A percentile compares a stretch with the other conserved stretches of the same genome.
Evolutionary conservation across 2,888 invertebrate genomes (phyloP).

Genomic region (Parochlus steinenii): DNA sequence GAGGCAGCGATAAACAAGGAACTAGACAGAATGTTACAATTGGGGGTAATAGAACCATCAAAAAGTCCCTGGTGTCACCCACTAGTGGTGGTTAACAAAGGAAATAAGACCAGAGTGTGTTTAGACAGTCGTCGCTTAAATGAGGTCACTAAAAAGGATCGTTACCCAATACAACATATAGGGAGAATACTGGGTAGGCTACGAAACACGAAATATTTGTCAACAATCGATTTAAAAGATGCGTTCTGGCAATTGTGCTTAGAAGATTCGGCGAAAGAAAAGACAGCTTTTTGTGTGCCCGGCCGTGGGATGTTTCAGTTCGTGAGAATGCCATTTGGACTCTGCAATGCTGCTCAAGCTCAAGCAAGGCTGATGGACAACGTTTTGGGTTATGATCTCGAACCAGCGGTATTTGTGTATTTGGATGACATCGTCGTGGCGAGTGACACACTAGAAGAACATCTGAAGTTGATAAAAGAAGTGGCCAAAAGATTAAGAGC

Average conservation of each 20-base stretch:
- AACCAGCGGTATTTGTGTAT: slow-evolving; percentile 13
- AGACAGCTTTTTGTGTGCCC: slow-evolving; percentile 16
- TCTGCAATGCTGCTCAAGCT: slow-evolving; percentile 18
- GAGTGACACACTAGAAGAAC: neutral
- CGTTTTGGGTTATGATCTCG: slow-evolving; percentile 18
- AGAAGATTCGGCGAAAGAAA: slow-evolving; percentile 11
- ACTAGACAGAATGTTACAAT: slow-evolving; percentile 2
- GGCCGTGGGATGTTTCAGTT: slow-evolving; percentile 15
- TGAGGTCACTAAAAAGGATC: slow-evolving; percentile 8
- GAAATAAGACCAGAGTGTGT: slow-evolving; percentile 1
- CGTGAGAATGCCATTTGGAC: slow-evolving; percentile 20
- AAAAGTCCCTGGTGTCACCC: slow-evolving; percentile 3
- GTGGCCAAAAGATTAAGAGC: too few relatives aligned
- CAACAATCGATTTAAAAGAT: slow-evolving; percentile 17
- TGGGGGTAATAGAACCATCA: slow-evolving; percentile 2
- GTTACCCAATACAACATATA: slow-evolving; percentile 15
- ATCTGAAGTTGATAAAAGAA: too few relatives aligned
- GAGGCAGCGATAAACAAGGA: slow-evolving; percentile 3
- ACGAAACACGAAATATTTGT: slow-evolving; percentile 14
- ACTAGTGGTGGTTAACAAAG: neutral
- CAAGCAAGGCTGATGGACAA: slow-evolving; percentile 19
- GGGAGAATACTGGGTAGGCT: slow-evolving; percentile 14
- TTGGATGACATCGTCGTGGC: slow-evolving; percentile 6
- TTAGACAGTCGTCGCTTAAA: slow-evolving; percentile 3
- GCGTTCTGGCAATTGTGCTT: slow-evolving; percentile 20